A percentile compares a stretch with the other conserved stretches of the same genome.
phyloP scores from a whole-genome alignment of 2,113 vertebrate genomes.

The Agapornis roseicollis region DNA sequence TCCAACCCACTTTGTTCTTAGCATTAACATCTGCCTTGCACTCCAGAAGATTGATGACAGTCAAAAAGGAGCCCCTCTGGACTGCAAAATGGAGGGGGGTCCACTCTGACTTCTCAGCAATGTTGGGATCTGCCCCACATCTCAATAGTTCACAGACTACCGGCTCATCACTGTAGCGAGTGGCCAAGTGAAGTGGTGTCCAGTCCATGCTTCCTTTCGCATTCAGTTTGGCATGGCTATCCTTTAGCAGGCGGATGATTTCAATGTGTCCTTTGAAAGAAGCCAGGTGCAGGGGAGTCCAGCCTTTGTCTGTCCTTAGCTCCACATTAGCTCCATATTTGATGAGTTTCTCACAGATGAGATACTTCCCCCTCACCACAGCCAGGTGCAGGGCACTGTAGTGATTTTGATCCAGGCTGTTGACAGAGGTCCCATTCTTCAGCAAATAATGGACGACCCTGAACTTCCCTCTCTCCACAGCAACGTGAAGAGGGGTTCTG shows the following conservation, averaged over 20 bases:
- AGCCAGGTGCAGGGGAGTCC: constrained; percentile 84
- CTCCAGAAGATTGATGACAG: constrained; percentile 77
- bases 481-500: constrained; percentile 78
- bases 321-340: constrained; percentile 70
- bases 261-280: constrained; percentile 78
- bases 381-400: constrained; percentile 82
- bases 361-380: constrained; percentile 75
- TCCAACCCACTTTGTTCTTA: constrained; percentile 73
- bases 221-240: constrained; percentile 64
- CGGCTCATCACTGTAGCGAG: constrained; percentile 64
- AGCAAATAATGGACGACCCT: constrained; percentile 80
- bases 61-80: constrained; percentile 70
- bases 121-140: constrained; percentile 74
- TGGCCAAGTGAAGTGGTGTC: constrained; percentile 84
- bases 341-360: constrained; percentile 84
- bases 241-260: constrained; percentile 75
- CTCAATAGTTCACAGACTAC: constrained; percentile 74
- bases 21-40: constrained; percentile 75
- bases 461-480: constrained; percentile 81
- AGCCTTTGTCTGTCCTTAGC: constrained; percentile 76
- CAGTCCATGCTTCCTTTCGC: constrained; percentile 74
- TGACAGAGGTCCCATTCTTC: constrained; percentile 57
- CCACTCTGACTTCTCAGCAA: constrained; percentile 76
- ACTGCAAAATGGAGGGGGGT: constrained; percentile 82
- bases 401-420: constrained; percentile 69